Base-by-base conservation (phyloP, 2,797 vertebrate genomes). In the Euthynnus affinis region DNA sequence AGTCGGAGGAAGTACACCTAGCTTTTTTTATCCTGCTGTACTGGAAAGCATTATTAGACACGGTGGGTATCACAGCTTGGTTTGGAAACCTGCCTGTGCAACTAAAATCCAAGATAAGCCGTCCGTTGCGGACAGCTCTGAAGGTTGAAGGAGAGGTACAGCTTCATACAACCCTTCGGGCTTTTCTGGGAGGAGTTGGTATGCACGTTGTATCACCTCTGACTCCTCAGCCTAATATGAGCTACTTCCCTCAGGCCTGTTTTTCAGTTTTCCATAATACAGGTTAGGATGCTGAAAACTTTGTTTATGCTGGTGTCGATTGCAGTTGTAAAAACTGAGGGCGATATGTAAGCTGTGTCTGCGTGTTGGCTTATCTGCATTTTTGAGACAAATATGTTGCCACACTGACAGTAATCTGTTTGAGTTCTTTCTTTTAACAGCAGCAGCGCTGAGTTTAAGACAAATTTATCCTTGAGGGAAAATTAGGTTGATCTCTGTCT, bases 1-100 rank as follows among this genome's bases (percentile, higher is more conserved):
- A 80, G 68, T 71, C 64, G 57, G 53, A 64, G 25, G 64, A 71
- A 80, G 71, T 52, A 69, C 71, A 71, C 42, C 15, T 56, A 67
- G 57, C 49, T 57, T 70, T 85, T 49, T 49, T 20, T 49, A 83
- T 79, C 73, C 72, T 57, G 49, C 59, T 69, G 74, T 61, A 82
- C 71, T 72, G 77, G 62, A 86, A 75, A 78, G 64, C 52, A 18
- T 82, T 82, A 80, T 78, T 80, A 57, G 81, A 82, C 82, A 75
- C 82, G 9, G 82, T 78, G 77, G 74, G 77, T 23, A 76, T 71
- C 82, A 57, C 78, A 81, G 82, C 74, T 48, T 70, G 70, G 77
- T 76, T 67, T 78, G 71, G 82, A 84, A 76, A 79, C 63, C 60
- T 58, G 74, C 79, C 83, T 69, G 63, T 78, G 4, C 56, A 32